Evolutionary conservation across 2,888 invertebrate species (phyloP), one percentile per base, ranked within the genome.

Genomic region (Ischnus inquisitorius): DNA sequence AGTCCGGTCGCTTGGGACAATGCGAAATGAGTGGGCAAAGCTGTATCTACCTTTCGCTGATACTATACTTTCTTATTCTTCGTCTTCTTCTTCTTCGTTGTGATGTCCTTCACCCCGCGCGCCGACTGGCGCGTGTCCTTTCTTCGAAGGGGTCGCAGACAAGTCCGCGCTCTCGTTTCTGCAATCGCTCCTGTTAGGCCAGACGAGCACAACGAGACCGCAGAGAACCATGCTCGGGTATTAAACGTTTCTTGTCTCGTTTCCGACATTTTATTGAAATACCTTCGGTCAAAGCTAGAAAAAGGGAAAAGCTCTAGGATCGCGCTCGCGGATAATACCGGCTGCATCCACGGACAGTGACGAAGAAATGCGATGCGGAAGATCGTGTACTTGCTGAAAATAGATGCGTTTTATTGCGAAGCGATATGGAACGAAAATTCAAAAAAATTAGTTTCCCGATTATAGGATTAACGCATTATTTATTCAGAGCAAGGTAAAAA

Each of bases 1-100:
- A 62, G 79, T 65, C 65, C 67, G 78, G 68, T 82, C 74, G 76
- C 71, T 75, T 67, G 75, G 79, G 83, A 83, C 83, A 83, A 83
- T 83, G 75, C 72, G 71, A 60, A 83, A 80, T 76, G 71, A 67
- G 43, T 48, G 67, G 72, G 72, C 65, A 41, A 79, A 83, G 79
- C 79, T 80, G 14, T 68, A 68, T 48, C 74, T 62, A 79, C 60
- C 79, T 68, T 54, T 51, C 69, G 64, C 54, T 79, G 71, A 76
- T 75, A 65, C 62, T 65, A 28, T 43, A n/a, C n/a, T 72, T 64
- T 41, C 62, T 34, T 65, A 57, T 60, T 71, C 41, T 79, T 71
- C 41, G 41, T 34, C 68, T 64, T 41, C 62, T 34, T 65, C 65
- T 60, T 71, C 41, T 79, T 71, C 41, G 41, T 34, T 39, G 54